phyloP scores from a whole-genome alignment of 2,888 invertebrate species.

The Theodoxus fluviatilis region DNA sequence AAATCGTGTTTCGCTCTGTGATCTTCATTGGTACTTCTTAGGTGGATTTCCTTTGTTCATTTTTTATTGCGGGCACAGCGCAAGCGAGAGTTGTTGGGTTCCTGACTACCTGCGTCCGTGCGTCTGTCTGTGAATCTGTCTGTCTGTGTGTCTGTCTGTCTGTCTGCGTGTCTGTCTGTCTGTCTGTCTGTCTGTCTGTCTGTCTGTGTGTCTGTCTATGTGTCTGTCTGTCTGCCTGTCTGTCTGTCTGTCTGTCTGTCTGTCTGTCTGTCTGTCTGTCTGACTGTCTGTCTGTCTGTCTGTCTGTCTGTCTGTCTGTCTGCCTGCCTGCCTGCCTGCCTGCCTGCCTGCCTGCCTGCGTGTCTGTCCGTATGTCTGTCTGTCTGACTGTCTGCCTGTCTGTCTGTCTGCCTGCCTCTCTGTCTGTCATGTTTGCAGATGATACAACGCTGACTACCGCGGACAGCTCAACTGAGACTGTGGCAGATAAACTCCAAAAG shows the following conservation, averaged over 20 bases:
- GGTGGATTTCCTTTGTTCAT: constrained; percentile 18
- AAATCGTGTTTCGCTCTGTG: neutral
- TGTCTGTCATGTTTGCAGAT: no score
- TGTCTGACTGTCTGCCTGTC: no score
- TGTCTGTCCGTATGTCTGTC: no score
- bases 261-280: neutral
- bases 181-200: constrained; percentile 5
- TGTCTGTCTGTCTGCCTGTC: constrained; percentile 18
- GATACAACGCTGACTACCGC: no score
- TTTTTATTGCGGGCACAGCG: constrained; percentile 25
- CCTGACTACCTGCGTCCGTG: constrained; percentile 29
- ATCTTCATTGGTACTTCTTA: neutral
- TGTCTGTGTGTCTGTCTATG: neutral
- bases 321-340: no score
- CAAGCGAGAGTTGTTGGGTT: constrained; percentile 24
- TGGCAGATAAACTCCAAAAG: no score
- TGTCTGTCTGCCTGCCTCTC: no score
- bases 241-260: constrained; percentile 3
- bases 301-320: no score
- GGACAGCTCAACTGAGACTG: no score
- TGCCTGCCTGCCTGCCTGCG: no score
- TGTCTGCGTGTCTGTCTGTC: constrained; percentile 4
- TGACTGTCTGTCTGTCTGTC: neutral
- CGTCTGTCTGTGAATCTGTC: neutral
- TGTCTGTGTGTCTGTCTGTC: neutral